These are phyloP conservation scores for Hirundo rustica DNA, from an alignment of 2,797 vertebrate genomes.

Conservation along the genomic window DNA sequence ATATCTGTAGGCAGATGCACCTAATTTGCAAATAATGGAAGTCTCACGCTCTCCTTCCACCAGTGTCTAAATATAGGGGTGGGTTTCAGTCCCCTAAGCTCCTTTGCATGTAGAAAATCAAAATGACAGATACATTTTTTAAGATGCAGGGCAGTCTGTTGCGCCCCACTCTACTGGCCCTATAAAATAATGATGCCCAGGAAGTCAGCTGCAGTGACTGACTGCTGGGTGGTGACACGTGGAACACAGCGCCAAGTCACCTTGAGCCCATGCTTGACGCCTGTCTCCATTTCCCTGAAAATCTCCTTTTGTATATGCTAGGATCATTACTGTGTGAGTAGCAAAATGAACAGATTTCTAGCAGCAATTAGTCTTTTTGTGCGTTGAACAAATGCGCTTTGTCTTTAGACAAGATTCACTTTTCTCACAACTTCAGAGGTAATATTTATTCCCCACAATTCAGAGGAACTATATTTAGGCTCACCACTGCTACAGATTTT, in stretches of 20 bases:
- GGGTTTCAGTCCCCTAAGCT: background rate
- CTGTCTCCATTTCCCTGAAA: background rate
- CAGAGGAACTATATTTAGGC: background rate
- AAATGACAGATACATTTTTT: background rate
- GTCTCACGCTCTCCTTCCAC: background rate
- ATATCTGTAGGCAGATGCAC: background rate
- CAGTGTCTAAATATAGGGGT: background rate
- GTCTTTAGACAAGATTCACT: background rate
- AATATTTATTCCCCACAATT: background rate
- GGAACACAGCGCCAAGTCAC: background rate
- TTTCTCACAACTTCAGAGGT: background rate
- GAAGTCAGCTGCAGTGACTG: background rate
- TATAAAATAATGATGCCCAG: background rate
- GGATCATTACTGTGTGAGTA: background rate
- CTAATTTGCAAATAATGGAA: background rate
- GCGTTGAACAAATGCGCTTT: background rate
- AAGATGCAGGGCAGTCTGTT: background rate
- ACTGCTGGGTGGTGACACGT: fast-evolving
- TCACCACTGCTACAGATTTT: background rate
- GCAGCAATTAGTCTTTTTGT: background rate
- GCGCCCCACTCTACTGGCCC: background rate
- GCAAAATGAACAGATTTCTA: background rate
- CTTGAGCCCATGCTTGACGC: fast-evolving
- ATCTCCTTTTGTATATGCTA: background rate
- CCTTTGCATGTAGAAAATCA: background rate